Conservation (phyloP, 2,113 vertebrate genomes). For the Gobius niger region DNA sequence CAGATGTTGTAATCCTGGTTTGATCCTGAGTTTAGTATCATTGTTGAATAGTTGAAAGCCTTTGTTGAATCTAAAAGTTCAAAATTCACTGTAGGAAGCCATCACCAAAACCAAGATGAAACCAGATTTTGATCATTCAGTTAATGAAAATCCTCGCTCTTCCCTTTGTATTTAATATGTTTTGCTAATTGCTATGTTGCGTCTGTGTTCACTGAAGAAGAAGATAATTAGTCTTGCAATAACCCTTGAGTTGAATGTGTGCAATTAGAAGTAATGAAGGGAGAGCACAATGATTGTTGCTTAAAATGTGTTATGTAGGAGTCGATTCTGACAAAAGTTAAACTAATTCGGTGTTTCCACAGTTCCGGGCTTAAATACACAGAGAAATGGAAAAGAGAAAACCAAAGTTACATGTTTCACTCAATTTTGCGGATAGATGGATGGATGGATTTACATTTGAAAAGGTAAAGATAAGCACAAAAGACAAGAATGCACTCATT, state of each 20-base stretch:
- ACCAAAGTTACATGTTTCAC: not conserved
- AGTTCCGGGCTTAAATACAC: not conserved
- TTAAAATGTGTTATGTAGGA: not conserved
- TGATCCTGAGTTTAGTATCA: too few relatives aligned
- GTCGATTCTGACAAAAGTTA: not conserved
- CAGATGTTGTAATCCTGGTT: too few relatives aligned
- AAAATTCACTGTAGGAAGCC: too few relatives aligned
- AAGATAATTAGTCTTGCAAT: slow-evolving; percentile 6
- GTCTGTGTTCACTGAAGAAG: slow-evolving; percentile 6
- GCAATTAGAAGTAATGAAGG: slow-evolving; percentile 1
- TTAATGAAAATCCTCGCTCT: not conserved
- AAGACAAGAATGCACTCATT: too few relatives aligned
- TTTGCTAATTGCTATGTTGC: slow-evolving; percentile 14
- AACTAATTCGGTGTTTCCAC: not conserved
- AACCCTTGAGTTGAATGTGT: slow-evolving; percentile 1
- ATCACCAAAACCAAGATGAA: too few relatives aligned
- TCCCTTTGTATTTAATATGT: not conserved
- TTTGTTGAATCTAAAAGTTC: too few relatives aligned
- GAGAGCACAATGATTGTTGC: not conserved
- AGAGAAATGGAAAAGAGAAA: not conserved
- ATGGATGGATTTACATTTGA: too few relatives aligned
- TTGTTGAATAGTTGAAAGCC: too few relatives aligned
- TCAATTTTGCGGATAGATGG: too few relatives aligned
- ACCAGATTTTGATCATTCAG: not conserved
- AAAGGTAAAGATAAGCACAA: too few relatives aligned